Percentiles rank a stretch among this genome's conserved stretches.
These are phyloP conservation scores for Sebastes hubbsi DNA, from an alignment of 2,797 vertebrate genomes.

Conservation along the genomic window DNA sequence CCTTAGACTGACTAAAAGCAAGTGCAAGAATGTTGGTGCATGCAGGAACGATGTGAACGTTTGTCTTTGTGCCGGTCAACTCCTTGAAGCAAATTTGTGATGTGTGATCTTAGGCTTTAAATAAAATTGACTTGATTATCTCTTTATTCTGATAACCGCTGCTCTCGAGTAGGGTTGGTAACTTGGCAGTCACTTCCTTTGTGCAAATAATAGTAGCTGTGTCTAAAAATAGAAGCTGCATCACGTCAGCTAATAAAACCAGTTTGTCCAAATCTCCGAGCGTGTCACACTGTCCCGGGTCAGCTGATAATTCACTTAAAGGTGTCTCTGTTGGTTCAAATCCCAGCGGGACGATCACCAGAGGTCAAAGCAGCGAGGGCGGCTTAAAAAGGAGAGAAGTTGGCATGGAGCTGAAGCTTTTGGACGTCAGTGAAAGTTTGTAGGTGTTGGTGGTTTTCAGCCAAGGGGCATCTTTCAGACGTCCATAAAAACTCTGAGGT, in stretches of 20 bases:
- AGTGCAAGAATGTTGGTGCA: not conserved
- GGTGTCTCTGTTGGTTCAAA: not conserved
- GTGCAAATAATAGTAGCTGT: not conserved
- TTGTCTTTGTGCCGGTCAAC: not conserved
- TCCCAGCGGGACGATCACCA: not conserved
- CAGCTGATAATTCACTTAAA: slow-evolving; percentile 16
- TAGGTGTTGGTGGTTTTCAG: not conserved
- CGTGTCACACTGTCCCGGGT: not conserved
- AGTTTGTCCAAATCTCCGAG: not conserved
- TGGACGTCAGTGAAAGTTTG: not conserved
- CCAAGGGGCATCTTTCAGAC: not conserved
- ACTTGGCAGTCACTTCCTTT: not conserved
- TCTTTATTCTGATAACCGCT: not conserved
- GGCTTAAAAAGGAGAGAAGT: not conserved
- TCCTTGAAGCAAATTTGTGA: not conserved
- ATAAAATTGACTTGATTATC: not conserved
- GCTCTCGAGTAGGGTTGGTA: accelerated
- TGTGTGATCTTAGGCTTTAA: not conserved
- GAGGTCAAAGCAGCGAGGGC: not conserved
- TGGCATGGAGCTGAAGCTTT: not conserved
- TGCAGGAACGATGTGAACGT: not conserved
- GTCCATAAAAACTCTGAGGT: not conserved
- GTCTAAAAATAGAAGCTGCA: not conserved
- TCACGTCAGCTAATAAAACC: not conserved
- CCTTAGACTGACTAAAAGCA: not conserved